A percentile compares a stretch with the other conserved stretches of the same genome.
These are phyloP conservation scores for Ornithoptera alexandrae DNA, from an alignment of 2,888 invertebrate genomes.

Conservation along the genomic window DNA sequence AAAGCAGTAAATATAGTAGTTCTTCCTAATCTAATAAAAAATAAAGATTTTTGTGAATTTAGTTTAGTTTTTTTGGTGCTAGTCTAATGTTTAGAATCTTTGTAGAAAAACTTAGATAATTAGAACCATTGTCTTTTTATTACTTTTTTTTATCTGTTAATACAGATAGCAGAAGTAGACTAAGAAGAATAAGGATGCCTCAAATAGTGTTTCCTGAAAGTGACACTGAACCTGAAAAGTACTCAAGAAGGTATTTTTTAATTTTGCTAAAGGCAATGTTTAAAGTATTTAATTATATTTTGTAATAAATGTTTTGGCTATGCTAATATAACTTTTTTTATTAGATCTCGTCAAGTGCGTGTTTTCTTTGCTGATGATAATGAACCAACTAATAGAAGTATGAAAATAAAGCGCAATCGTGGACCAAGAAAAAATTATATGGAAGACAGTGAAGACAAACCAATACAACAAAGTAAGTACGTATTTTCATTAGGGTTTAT, in stretches of 20 bases:
- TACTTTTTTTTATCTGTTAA: neutral
- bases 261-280: neutral
- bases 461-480: conserved; percentile 70
- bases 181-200: conserved; percentile 73
- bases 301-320: neutral
- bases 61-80: too few relatives aligned
- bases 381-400: conserved; percentile 61
- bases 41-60: too few relatives aligned
- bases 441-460: conserved; percentile 76
- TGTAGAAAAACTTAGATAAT: neutral
- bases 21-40: too few relatives aligned
- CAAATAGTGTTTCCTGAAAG: conserved; percentile 75
- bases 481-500: neutral
- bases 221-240: conserved; percentile 76
- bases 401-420: conserved; percentile 61
- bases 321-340: neutral
- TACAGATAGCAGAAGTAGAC: conserved; percentile 63
- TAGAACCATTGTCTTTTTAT: neutral
- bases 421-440: conserved; percentile 70
- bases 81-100: too few relatives aligned
- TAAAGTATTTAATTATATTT: neutral
- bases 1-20: too few relatives aligned
- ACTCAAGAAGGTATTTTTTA: conserved; percentile 63
- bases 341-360: conserved; percentile 68
- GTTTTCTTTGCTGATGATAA: conserved; percentile 75